Base-by-base conservation (phyloP, 2,888 invertebrate genomes). In the Nyleta sp. region DNA sequence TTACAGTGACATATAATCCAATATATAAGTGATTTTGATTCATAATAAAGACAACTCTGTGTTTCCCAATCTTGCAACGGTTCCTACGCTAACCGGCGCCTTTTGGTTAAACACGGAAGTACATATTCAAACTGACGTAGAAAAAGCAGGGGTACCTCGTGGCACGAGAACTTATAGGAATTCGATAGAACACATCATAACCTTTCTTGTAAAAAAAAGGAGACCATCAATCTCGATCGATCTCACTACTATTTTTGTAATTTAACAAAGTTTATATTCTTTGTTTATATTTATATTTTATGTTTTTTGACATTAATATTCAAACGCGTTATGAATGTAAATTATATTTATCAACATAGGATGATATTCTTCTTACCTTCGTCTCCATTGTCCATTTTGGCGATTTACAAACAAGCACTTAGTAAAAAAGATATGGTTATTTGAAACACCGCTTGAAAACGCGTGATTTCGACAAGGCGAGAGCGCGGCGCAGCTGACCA, bases 141-240 rank as follows among this genome's bases (percentile, higher is more conserved):
- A 53, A 53, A 35, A 10, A 4, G 35, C 18, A 53, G 35, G 18
- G 53, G 53, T n/a, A 53, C 8, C 53, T 53, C n/a, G 33, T 8
- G 53, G 53, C 35, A 53, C 17, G 6, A 35, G 11, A 20, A 10
- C 17, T 35, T 33, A 11, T 13, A 24, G 2, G 24, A 7, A 50
- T n/a, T 18, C 13, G 7, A 28, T 22, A 28, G 31, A 31, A 28
- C 11, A 53, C 18, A 53, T 28, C 5, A 6, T 17, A 11, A 18
- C 10, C 11, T 53, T 53, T 35, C 1, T 35, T 53, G 1, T 22
- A n/a, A 55, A 55, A 38, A 8, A 38, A 59, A 2, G 1, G 1
- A 17, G n/a, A 59, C 42, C 44, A 5, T 40, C 10, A 33, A 57
- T 15, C 57, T 57, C 57, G 40, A 40, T 57, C n/a, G 24, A 57